phyloP scores from a whole-genome alignment of 2,888 invertebrate genomes.

The Steromphala cineraria region DNA sequence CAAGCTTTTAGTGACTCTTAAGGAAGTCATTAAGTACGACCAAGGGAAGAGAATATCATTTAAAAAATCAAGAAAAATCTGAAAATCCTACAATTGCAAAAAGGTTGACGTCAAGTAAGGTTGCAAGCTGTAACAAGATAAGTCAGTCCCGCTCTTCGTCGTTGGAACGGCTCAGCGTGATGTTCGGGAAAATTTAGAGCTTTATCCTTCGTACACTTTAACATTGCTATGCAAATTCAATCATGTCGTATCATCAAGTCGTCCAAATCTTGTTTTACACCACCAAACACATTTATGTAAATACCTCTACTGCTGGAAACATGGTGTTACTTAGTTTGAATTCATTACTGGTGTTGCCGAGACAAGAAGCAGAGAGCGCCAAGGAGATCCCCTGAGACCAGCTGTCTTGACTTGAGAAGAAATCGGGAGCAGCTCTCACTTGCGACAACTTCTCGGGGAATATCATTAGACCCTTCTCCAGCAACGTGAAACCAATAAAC shows the following conservation, averaged over 20 bases:
- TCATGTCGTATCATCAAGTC: not conserved
- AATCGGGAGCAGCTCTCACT: too few relatives aligned
- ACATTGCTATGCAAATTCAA: constrained; percentile 1
- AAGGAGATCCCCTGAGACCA: not conserved
- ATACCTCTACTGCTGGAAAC: not conserved
- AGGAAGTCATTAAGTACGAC: too few relatives aligned
- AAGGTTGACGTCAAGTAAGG: too few relatives aligned
- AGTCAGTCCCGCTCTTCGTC: too few relatives aligned
- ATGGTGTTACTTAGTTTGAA: not conserved
- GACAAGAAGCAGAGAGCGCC: not conserved
- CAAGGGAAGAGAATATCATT: too few relatives aligned
- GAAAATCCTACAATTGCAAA: too few relatives aligned
- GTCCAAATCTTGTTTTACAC: constrained; percentile 11
- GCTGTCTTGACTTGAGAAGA: not conserved
- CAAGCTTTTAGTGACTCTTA: too few relatives aligned
- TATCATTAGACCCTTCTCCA: too few relatives aligned
- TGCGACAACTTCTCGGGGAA: too few relatives aligned
- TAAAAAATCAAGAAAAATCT: too few relatives aligned
- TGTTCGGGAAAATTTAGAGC: not conserved
- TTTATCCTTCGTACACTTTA: not conserved
- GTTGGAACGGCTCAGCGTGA: not conserved
- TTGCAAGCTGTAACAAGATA: too few relatives aligned
- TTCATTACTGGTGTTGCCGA: not conserved
- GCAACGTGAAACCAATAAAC: too few relatives aligned
- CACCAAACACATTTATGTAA: constrained; percentile 19